Percentiles rank a stretch among this genome's conserved stretches.
These are phyloP conservation scores for Panagrolaimus sp. DNA, from an alignment of 1,140 invertebrate species.

Conservation along the genomic window DNA sequence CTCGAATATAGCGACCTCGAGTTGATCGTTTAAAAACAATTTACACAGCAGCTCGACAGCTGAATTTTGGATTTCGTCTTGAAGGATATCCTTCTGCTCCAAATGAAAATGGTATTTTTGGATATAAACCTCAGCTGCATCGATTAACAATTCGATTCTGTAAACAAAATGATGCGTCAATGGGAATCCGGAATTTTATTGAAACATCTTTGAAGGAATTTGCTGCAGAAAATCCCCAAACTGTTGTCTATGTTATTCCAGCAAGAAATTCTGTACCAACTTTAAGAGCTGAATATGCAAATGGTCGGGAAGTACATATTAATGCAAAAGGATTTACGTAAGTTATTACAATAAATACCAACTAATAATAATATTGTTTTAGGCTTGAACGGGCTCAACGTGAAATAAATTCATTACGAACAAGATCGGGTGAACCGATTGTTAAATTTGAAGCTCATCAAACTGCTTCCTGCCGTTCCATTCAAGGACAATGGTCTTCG, in stretches of 20 bases:
- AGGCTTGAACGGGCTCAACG: slow-evolving; percentile 36
- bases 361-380: slow-evolving; percentile 9
- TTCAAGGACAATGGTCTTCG: slow-evolving; percentile 44
- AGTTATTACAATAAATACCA: no score
- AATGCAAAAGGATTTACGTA: slow-evolving; percentile 39
- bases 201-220: slow-evolving; percentile 31
- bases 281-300: slow-evolving; percentile 43
- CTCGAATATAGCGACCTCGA: slow-evolving; percentile 41
- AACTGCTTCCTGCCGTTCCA: slow-evolving; percentile 35
- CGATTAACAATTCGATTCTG: slow-evolving; percentile 37
- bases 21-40: slow-evolving; percentile 50
- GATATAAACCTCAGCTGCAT: slow-evolving; percentile 38
- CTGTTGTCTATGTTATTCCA: slow-evolving; percentile 43
- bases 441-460: slow-evolving; percentile 39
- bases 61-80: slow-evolving; percentile 46
- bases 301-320: slow-evolving; percentile 41
- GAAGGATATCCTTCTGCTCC: slow-evolving; percentile 36
- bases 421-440: slow-evolving; percentile 37
- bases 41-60: slow-evolving; percentile 36
- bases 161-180: slow-evolving; percentile 34
- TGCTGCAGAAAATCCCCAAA: slow-evolving; percentile 37
- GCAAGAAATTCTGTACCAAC: slow-evolving; percentile 30
- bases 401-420: slow-evolving; percentile 42
- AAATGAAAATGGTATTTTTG: slow-evolving; percentile 31
- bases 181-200: slow-evolving; percentile 45